Conservation (phyloP, 2,888 invertebrate species). For the Pherbina coryleti region DNA sequence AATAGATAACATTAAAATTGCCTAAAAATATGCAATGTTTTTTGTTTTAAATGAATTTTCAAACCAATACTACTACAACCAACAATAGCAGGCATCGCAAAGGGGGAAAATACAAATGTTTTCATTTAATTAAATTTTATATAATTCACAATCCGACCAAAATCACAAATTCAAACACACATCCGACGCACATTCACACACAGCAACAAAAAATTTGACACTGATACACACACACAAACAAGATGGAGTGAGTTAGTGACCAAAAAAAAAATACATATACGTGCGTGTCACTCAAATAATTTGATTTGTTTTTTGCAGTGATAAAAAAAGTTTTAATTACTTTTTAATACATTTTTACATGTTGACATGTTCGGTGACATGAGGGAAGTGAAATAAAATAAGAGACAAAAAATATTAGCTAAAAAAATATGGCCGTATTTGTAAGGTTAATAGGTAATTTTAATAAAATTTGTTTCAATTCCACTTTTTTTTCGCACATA, state of each 20-base stretch:
- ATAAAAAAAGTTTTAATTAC: constrained; percentile 2
- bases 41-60: neutral
- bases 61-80: neutral
- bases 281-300: neutral
- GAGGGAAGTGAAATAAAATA: neutral
- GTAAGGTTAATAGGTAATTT: too few relatives aligned
- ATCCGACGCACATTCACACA: neutral
- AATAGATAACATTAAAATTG: constrained; percentile 1
- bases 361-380: neutral
- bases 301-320: neutral
- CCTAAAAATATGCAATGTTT: constrained; percentile 42
- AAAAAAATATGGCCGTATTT: neutral
- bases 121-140: constrained; percentile 4
- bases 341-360: constrained; percentile 6
- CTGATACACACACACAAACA: neutral
- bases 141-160: neutral
- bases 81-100: neutral
- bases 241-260: neutral
- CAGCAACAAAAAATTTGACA: neutral
- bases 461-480: too few relatives aligned
- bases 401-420: neutral
- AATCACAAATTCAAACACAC: neutral
- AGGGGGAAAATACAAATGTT: neutral
- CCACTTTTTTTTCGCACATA: too few relatives aligned
- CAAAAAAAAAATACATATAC: neutral